These are phyloP conservation scores for Rallus crepitans DNA, from an alignment of 2,797 vertebrate genomes.

Conservation along the genomic window DNA sequence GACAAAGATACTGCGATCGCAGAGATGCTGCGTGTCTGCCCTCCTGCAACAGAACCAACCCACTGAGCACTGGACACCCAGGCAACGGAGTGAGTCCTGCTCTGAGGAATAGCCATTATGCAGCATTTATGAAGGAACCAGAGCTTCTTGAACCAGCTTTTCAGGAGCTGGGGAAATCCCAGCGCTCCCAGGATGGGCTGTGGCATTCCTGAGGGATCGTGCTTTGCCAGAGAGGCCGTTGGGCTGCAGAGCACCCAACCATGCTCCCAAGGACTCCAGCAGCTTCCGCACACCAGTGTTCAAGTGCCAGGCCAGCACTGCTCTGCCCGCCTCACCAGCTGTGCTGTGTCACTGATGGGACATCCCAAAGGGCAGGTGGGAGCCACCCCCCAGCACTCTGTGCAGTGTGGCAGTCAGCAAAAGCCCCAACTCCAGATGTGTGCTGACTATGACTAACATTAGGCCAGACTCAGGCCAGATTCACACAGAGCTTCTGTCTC, in stretches of 20 bases:
- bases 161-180: neutral
- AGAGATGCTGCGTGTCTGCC: neutral
- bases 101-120: fast-evolving
- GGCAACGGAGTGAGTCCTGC: neutral
- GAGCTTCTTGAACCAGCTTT: neutral
- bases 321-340: neutral
- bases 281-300: neutral
- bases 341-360: neutral
- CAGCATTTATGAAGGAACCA: neutral
- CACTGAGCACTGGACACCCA: too few relatives aligned
- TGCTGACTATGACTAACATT: neutral
- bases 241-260: neutral
- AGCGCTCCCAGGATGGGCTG: neutral
- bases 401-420: neutral
- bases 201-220: neutral
- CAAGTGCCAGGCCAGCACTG: neutral
- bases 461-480: neutral
- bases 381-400: neutral
- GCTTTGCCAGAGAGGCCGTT: neutral
- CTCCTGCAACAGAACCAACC: neutral
- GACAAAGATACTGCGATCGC: neutral
- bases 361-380: neutral
- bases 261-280: neutral
- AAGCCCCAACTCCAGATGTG: neutral
- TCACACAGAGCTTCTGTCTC: neutral